A percentile compares a stretch with the other conserved stretches of the same genome.
Evolutionary conservation across 2,113 vertebrate species (phyloP).

Genomic region (Alligator sinensis): DNA sequence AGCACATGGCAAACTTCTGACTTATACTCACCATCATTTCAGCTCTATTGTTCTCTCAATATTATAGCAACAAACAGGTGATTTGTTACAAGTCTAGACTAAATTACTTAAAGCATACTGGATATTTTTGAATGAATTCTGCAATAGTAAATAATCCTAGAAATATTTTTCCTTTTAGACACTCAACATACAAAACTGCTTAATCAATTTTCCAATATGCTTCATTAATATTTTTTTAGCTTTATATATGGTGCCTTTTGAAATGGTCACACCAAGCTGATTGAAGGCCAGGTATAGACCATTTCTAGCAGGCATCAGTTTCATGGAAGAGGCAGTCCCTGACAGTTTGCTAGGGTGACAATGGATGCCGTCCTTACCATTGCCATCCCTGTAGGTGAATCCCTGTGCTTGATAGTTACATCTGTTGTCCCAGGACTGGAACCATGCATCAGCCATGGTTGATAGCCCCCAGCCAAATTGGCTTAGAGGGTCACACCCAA

Average conservation of each 20-base stretch:
- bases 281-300: neutral
- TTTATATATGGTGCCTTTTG: neutral
- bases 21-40: fast-evolving
- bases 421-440: too few relatives aligned
- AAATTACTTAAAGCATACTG: neutral
- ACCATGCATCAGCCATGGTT: too few relatives aligned
- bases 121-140: neutral
- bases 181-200: neutral
- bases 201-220: neutral
- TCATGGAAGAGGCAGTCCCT: neutral
- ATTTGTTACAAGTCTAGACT: neutral
- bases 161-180: neutral
- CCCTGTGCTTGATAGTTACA: too few relatives aligned
- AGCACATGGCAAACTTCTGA: neutral
- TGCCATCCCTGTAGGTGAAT: too few relatives aligned
- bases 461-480: too few relatives aligned
- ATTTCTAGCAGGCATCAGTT: neutral
- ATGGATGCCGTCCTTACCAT: too few relatives aligned
- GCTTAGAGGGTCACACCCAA: too few relatives aligned
- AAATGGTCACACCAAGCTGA: neutral
- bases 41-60: fast-evolving
- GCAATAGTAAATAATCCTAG: neutral
- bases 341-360: too few relatives aligned
- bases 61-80: neutral
- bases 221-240: neutral